Evolutionary conservation across 2,888 invertebrate species (phyloP).

Genomic region (Nomada lathburiana): DNA sequence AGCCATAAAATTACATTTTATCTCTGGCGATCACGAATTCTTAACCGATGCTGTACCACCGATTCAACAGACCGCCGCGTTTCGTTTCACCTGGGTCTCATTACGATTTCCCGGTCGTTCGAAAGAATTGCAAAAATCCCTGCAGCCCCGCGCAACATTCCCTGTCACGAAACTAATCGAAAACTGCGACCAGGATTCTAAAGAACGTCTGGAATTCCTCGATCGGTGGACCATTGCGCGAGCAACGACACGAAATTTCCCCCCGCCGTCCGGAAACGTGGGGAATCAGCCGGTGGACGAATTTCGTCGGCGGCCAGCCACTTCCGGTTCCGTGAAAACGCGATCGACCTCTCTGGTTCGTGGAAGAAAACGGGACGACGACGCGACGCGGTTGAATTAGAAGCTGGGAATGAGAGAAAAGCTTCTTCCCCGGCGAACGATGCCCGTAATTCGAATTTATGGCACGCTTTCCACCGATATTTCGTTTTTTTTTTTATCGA

Average conservation of each 20-base stretch:
- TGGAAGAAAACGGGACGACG: constrained; percentile 16
- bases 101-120: too few relatives aligned
- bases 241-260: too few relatives aligned
- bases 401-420: constrained; percentile 12
- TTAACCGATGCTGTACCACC: too few relatives aligned
- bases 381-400: constrained; percentile 27
- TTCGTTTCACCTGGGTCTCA: too few relatives aligned
- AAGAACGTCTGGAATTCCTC: constrained; percentile 39
- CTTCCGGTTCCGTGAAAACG: constrained; percentile 27
- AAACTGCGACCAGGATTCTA: constrained; percentile 9
- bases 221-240: not conserved
- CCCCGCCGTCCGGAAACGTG: not conserved
- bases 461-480: constrained; percentile 1
- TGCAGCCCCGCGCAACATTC: too few relatives aligned
- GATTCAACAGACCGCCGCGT: too few relatives aligned
- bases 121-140: too few relatives aligned
- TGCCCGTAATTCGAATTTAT: constrained; percentile 46
- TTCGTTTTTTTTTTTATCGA: constrained; percentile 8
- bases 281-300: not conserved
- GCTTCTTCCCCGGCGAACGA: constrained; percentile 24
- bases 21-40: too few relatives aligned
- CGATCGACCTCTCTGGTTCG: constrained; percentile 11
- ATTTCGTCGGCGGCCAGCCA: not conserved
- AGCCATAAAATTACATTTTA: too few relatives aligned
- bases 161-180: not conserved